Base-by-base conservation (phyloP, 2,888 invertebrate genomes). In the Dione vanillae region DNA sequence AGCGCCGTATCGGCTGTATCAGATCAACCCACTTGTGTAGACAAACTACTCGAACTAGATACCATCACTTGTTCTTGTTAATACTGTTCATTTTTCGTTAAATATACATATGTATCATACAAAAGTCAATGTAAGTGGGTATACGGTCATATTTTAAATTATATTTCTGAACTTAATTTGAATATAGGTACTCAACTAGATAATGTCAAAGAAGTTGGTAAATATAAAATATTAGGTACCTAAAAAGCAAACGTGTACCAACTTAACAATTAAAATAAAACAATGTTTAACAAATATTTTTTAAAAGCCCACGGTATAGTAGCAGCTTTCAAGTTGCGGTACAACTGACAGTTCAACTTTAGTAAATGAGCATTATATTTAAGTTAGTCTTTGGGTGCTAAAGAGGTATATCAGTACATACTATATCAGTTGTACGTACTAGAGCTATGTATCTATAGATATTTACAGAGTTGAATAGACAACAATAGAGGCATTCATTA, bases 401-500 rank as follows among this genome's bases (percentile, higher is more conserved):
- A 8, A 11, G 40, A 3, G 40, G 10, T 10, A 11, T 40, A 40
- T 11, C 3, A 37, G 37, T 37, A 8, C 6, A 19, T 45, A 16
- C 27, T n/a, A n/a, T n/a, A 9, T 56, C 6, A 20, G 16, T 45
- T 19, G 43, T 62, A 27, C 27, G 2, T 27, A 27, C 27, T n/a
- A n/a, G n/a, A n/a, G n/a, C 27, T 27, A 27, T 5, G 2, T 27
- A 3, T 5, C 27, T 27, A 27, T 41, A 7, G 51, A 40, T 51
- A 47, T 59, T 43, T 65, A 47, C 67, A 40, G 58, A 64, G 62
- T 56, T 14, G 19, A 70, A 61, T 66, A 70, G 65, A 66, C 59
- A 41, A 75, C 74, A 72, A 75, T 73, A 71, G 72, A 69, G 70
- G 69, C 65, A 65, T 72, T 74, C 65, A 73, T 72, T 68, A 61